Percentiles rank a stretch among this genome's conserved stretches.
Evolutionary conservation across 2,113 vertebrate genomes (phyloP).

Genomic region (Orcinus orca): DNA sequence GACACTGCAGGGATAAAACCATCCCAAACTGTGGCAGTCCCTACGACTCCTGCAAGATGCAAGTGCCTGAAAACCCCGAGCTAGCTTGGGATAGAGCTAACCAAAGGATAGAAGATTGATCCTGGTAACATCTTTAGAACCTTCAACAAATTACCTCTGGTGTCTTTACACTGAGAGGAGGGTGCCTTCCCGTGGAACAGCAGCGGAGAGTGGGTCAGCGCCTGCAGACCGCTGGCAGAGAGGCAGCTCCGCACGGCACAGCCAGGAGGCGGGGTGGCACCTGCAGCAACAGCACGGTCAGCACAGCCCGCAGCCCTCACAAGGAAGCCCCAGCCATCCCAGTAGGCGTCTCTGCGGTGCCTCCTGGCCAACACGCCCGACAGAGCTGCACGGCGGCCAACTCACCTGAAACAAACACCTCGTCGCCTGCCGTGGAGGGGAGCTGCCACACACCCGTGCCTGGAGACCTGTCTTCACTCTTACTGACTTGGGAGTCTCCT

Average conservation of each 20-base stretch:
- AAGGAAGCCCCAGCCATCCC: not conserved
- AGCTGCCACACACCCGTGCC: not conserved
- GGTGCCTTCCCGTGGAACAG: slow-evolving; percentile 85
- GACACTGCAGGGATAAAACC: not conserved
- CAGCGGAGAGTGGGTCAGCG: slow-evolving; percentile 93
- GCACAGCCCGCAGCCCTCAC: fast-evolving
- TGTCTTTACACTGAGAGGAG: slow-evolving; percentile 51
- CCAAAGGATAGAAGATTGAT: not conserved
- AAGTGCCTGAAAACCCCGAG: not conserved
- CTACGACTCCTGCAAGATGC: not conserved
- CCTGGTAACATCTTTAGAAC: not conserved
- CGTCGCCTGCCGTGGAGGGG: slow-evolving; percentile 44
- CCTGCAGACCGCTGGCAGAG: slow-evolving; percentile 89
- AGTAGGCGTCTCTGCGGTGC: not conserved
- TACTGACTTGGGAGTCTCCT: slow-evolving; percentile 42
- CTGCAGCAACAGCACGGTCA: slow-evolving; percentile 69
- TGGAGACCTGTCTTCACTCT: not conserved
- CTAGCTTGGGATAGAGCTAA: too few relatives aligned
- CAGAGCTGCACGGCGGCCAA: not conserved
- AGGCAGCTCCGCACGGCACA: slow-evolving; percentile 80
- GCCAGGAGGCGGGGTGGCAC: slow-evolving; percentile 83
- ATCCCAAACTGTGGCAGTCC: not conserved
- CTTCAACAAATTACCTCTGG: slow-evolving; percentile 73
- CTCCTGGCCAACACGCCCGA: fast-evolving
- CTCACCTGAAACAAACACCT: slow-evolving; percentile 83